phyloP scores from a whole-genome alignment of 2,113 vertebrate species.

The Gopherus evgoodei region DNA sequence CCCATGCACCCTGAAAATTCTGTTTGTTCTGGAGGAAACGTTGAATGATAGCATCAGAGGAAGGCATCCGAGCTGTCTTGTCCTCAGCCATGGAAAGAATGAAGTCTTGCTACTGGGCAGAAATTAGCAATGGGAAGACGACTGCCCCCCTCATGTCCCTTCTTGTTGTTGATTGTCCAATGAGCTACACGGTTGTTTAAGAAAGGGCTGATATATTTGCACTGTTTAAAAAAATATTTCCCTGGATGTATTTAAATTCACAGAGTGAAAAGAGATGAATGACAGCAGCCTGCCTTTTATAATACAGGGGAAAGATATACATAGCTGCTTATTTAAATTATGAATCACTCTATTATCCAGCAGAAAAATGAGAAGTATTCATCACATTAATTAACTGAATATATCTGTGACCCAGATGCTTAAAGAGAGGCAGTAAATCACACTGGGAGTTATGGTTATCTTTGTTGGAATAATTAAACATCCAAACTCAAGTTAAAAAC shows the following conservation, averaged over 20 bases:
- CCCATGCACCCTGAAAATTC: neutral
- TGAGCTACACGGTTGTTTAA: neutral
- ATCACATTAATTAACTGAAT: constrained; percentile 76
- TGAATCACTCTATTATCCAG: constrained; percentile 74
- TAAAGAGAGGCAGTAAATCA: constrained; percentile 58
- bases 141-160: neutral
- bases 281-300: constrained; percentile 55
- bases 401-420: constrained; percentile 77
- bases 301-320: constrained; percentile 63
- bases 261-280: constrained; percentile 41
- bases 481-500: constrained; percentile 31
- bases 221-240: constrained; percentile 31
- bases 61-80: neutral
- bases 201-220: neutral
- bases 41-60: neutral
- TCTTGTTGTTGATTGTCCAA: neutral
- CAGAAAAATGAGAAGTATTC: constrained; percentile 64
- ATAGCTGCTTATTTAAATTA: constrained; percentile 77
- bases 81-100: neutral
- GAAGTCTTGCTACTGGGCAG: neutral
- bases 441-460: constrained; percentile 44
- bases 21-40: neutral
- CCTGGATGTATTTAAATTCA: constrained; percentile 51
- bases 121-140: neutral
- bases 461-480: constrained; percentile 40